phyloP scores from a whole-genome alignment of 2,797 vertebrate species.

The Amblyraja radiata region DNA sequence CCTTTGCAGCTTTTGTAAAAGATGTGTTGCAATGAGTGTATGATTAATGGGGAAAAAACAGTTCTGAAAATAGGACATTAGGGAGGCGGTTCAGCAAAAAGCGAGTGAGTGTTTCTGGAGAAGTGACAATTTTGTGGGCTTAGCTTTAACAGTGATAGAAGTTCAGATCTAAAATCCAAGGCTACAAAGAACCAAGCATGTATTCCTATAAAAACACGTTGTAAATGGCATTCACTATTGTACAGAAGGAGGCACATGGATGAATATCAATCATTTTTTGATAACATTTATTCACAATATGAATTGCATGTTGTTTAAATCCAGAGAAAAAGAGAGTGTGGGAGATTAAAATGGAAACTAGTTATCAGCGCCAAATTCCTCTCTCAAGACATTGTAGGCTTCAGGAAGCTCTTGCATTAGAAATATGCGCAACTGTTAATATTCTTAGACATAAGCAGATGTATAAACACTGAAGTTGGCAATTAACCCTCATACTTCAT shows the following conservation, averaged over 20 bases:
- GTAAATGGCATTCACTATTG: background rate
- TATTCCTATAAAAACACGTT: background rate
- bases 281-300: background rate
- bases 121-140: conserved; percentile 6
- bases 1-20: background rate
- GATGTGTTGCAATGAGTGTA: background rate
- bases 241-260: background rate
- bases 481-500: background rate
- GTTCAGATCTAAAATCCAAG: background rate
- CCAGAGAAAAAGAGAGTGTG: background rate
- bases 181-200: background rate
- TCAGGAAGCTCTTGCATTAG: conserved; percentile 6
- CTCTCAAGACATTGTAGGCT: background rate
- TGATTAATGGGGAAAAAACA: conserved; percentile 12
- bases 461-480: background rate
- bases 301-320: background rate
- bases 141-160: background rate
- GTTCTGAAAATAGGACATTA: conserved; percentile 31
- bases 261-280: background rate
- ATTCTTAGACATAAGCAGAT: conserved; percentile 12
- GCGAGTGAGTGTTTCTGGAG: background rate
- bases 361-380: background rate
- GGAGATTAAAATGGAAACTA: conserved; percentile 26
- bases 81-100: conserved; percentile 12
- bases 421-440: conserved; percentile 28